phyloP scores from a whole-genome alignment of 2,888 invertebrate genomes.

The Galerucella calmariensis region DNA sequence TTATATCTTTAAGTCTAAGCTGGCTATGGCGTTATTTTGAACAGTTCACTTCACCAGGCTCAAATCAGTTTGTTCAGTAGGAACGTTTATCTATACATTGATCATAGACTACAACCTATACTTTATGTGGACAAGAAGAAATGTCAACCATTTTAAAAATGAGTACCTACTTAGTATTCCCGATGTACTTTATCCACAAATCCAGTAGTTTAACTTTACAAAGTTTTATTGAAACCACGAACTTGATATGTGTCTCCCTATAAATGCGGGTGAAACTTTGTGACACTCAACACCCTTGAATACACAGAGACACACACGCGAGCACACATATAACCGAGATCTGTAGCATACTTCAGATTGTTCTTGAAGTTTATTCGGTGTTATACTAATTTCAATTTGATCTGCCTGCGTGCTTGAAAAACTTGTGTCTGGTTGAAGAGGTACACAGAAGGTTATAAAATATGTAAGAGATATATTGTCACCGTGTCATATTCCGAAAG shows the following conservation, averaged over 20 bases:
- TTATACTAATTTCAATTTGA: conserved; percentile 17
- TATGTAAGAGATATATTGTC: conserved; percentile 1
- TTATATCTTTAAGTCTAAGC: no score
- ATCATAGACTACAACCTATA: not conserved
- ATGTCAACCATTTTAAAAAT: not conserved
- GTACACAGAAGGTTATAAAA: not conserved
- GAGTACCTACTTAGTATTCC: not conserved
- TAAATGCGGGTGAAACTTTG: conserved; percentile 10
- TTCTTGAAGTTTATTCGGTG: conserved; percentile 14
- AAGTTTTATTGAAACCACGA: conserved; percentile 1
- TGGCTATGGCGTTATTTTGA: no score
- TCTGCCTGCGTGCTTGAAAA: conserved; percentile 10
- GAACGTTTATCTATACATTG: no score
- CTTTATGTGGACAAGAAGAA: not conserved
- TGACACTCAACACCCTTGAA: conserved; percentile 10
- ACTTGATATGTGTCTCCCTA: conserved; percentile 3
- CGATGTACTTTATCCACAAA: not conserved
- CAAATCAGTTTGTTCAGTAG: no score
- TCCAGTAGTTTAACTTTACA: not conserved
- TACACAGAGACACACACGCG: conserved; percentile 16
- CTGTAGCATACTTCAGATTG: conserved; percentile 30
- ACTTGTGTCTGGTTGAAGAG: conserved; percentile 8
- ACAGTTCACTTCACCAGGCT: no score
- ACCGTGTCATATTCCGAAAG: not conserved
- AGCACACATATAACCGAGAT: conserved; percentile 18